Evolutionary conservation across 1,140 invertebrate genomes (phyloP).

Genomic region (Nasonia giraulti): DNA sequence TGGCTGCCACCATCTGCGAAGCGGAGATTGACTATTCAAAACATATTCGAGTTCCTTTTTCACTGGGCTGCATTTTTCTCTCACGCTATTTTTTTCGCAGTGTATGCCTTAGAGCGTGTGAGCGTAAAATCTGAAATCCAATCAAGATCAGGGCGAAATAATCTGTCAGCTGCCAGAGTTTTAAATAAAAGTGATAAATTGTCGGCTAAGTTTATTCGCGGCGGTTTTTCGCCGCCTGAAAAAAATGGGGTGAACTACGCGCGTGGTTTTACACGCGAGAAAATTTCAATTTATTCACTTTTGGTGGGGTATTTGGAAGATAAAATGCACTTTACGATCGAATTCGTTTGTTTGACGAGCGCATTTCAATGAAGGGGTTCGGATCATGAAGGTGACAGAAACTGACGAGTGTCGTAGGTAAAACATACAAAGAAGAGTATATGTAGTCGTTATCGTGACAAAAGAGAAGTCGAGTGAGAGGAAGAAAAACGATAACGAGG

Average conservation of each 20-base stretch:
- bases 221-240: too few species aligned
- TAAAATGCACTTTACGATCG: background rate
- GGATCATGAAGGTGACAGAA: too few species aligned
- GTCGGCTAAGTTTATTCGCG: background rate
- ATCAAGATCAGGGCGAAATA: conserved; percentile 15
- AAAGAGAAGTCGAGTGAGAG: too few species aligned
- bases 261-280: background rate
- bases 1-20: background rate
- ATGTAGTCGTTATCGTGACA: too few species aligned
- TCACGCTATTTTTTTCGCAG: background rate
- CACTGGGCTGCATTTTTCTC: background rate
- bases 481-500: too few species aligned
- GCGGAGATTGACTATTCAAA: conserved; percentile 38
- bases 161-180: background rate
- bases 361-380: too few species aligned
- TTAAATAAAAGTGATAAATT: background rate
- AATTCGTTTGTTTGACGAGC: background rate
- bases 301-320: background rate
- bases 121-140: background rate
- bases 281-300: background rate
- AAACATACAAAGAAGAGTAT: too few species aligned
- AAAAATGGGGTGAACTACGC: too few species aligned
- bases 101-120: background rate
- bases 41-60: conserved; percentile 4
- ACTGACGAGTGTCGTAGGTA: too few species aligned